Base-by-base conservation (phyloP, 2,888 invertebrate genomes). In the Dicyrtoma fusca region DNA sequence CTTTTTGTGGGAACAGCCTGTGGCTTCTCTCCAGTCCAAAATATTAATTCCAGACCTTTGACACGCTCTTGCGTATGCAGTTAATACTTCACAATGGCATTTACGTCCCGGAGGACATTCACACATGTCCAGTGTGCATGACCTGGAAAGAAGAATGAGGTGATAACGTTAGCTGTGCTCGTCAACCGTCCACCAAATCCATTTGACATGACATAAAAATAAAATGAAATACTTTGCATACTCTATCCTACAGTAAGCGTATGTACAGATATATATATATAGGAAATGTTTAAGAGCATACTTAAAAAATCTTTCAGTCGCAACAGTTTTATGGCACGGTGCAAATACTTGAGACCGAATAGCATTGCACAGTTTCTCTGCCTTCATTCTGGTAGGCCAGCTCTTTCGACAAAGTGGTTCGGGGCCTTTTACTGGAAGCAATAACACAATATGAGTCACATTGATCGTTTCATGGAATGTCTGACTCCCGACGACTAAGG, bases 1-100 rank as follows among this genome's bases (percentile, higher is more conserved):
- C 66, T 77, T 76, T 65, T 81, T 80, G 44, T 78, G 77, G 5
- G 79, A 69, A 57, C 92, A 93, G 82, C 88, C 88, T 65, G 90
- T 89, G 17, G 87, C 86, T 62, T 86, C 86, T 74, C 89, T 87
- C 94, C 94, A 95, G 77, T 89, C 87, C 62, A 92, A 85, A 74
- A 82, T 74, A 44, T 87, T 86, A 0, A 91, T 90, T 0, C 94
- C 94, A 51, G 91, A 84, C 23, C 94, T 87, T 75, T 89, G 87
- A 82, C 96, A 96, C 83, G 94, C 94, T 77, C 93, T 89, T 0
- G 92, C 92, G 82, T 95, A 96, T 1, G 95, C 95, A 69, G 90
- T 89, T 81, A 95, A 89, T 75, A 94, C 91, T 79, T 95, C 94
- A 84, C 96, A 96, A 83, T 94, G 92, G 81, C 96, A 96, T 81